Percentiles rank a stretch among this genome's conserved stretches.
Evolutionary conservation across 2,888 invertebrate species (phyloP).

Genomic region (Macaria liturata): DNA sequence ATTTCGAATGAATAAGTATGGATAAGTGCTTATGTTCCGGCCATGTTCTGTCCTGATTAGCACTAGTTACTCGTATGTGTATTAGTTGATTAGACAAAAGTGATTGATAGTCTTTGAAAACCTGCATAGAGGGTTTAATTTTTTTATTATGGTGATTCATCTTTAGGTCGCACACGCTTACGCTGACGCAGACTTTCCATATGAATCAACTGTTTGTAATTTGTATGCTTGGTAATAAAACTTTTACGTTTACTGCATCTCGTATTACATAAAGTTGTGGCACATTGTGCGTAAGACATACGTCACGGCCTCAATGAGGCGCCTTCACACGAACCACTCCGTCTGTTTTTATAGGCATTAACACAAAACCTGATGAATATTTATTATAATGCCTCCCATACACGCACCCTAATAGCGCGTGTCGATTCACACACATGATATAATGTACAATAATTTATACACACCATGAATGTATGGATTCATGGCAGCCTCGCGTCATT

Average conservation of each 20-base stretch:
- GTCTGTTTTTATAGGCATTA: conserved; percentile 57
- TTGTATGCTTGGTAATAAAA: not conserved
- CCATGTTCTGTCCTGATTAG: too few species aligned
- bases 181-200: too few species aligned
- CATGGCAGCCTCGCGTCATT: conserved; percentile 63
- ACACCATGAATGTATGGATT: conserved; percentile 47
- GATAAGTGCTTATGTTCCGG: too few species aligned
- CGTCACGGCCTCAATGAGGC: conserved; percentile 17
- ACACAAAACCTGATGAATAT: conserved; percentile 63
- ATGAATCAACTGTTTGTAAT: too few species aligned
- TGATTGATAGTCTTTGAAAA: too few species aligned
- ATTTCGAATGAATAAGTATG: too few species aligned
- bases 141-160: too few species aligned
- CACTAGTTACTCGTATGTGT: too few species aligned
- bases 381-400: conserved; percentile 51
- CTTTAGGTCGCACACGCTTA: too few species aligned
- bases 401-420: conserved; percentile 60
- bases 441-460: conserved; percentile 48
- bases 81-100: too few species aligned
- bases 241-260: conserved; percentile 8
- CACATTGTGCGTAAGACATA: conserved; percentile 5
- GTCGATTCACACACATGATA: conserved; percentile 42
- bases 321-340: conserved; percentile 28
- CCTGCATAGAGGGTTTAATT: too few species aligned
- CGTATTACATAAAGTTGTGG: conserved; percentile 1